Percentiles rank a stretch among this genome's conserved stretches.
Evolutionary conservation across 2,797 vertebrate species (phyloP).

Genomic region (Pygocentrus nattereri): DNA sequence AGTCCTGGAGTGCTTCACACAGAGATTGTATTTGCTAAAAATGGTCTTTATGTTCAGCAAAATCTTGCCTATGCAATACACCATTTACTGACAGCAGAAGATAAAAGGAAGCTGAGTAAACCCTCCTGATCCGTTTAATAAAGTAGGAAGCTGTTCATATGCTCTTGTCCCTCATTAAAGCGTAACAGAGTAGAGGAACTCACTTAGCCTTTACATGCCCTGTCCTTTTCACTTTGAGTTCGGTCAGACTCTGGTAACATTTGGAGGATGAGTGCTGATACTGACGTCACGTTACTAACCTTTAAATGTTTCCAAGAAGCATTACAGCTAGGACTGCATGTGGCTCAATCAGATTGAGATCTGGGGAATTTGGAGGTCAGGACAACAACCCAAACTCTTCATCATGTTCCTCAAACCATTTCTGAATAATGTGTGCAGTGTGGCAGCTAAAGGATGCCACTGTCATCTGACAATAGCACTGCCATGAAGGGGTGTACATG

Average conservation of each 20-base stretch:
- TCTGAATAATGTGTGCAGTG: too few species aligned
- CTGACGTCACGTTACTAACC: neutral
- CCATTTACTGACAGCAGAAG: neutral
- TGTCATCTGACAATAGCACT: too few species aligned
- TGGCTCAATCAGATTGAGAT: too few species aligned
- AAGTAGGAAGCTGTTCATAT: neutral
- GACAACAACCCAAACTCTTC: too few species aligned
- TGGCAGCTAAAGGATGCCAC: too few species aligned
- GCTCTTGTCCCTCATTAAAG: neutral
- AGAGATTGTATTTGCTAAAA: too few species aligned
- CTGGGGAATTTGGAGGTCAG: too few species aligned
- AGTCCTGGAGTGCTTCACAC: too few species aligned
- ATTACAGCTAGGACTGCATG: neutral
- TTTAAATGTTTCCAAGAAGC: neutral
- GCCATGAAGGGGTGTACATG: too few species aligned
- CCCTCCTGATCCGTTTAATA: neutral
- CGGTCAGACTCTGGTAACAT: neutral
- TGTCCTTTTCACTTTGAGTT: constrained; percentile 8
- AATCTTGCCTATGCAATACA: neutral
- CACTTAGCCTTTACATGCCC: neutral
- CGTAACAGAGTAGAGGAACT: neutral
- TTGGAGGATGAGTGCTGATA: neutral
- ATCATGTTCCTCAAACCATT: too few species aligned
- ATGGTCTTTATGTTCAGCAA: neutral
- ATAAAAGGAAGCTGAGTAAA: neutral